Evolutionary conservation across 2,888 invertebrate genomes (phyloP).

Genomic region (Spodoptera picta): DNA sequence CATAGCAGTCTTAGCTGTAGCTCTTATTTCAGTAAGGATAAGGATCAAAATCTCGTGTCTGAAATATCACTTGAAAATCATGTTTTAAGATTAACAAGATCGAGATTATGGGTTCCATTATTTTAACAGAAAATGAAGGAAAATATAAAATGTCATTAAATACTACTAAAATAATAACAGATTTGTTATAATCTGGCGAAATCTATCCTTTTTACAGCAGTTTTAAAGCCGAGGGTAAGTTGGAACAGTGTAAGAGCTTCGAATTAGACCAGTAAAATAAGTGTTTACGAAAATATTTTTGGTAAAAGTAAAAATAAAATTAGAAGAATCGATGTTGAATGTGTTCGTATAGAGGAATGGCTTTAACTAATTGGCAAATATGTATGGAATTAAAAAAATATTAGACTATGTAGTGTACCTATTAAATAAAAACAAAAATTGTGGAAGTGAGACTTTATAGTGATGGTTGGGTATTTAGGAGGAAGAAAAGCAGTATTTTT

Average conservation of each 20-base stretch:
- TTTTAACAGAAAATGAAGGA: not conserved
- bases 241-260: constrained; percentile 16
- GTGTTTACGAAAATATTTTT: constrained; percentile 27
- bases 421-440: constrained; percentile 9
- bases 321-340: constrained; percentile 19
- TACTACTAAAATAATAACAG: too few relatives aligned
- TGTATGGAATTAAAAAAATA: constrained; percentile 10
- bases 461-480: not conserved
- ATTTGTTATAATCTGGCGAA: too few relatives aligned
- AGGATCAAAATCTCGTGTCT: constrained; percentile 40
- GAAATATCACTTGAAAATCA: too few relatives aligned
- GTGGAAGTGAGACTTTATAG: constrained; percentile 13
- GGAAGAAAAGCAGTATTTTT: too few relatives aligned
- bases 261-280: constrained; percentile 23
- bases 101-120: constrained; percentile 43
- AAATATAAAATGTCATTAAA: not conserved
- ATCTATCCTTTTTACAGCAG: too few relatives aligned
- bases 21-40: constrained; percentile 34
- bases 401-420: not conserved
- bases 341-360: constrained; percentile 34
- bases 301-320: constrained; percentile 26
- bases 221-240: too few relatives aligned
- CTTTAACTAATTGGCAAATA: constrained; percentile 39
- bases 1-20: constrained; percentile 49
- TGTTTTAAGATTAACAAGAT: constrained; percentile 24